phyloP scores from a whole-genome alignment of 2,113 vertebrate species.

The Elanoides forficatus region DNA sequence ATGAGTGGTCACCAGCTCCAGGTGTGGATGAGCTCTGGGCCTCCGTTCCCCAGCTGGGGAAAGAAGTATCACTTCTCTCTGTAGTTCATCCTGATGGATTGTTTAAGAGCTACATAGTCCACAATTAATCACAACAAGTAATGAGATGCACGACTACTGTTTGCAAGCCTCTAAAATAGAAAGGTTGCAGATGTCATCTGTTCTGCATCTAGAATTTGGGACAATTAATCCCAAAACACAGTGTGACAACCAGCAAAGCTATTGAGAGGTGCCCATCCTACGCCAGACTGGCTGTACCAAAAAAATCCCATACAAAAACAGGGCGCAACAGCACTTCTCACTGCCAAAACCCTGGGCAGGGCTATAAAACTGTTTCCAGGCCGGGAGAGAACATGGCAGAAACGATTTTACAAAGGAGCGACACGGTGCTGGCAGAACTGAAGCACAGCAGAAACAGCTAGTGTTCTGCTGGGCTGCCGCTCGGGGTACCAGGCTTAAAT shows the following conservation, averaged over 20 bases:
- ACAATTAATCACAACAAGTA: not conserved
- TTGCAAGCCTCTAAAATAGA: not conserved
- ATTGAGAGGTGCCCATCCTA: not conserved
- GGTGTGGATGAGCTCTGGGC: not conserved
- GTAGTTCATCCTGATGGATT: not conserved
- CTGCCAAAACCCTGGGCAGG: not conserved
- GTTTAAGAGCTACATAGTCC: not conserved
- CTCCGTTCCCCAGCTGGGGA: not conserved
- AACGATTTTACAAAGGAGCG: not conserved
- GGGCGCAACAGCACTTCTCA: not conserved
- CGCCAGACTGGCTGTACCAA: not conserved
- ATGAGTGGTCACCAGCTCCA: accelerated
- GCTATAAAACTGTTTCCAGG: not conserved
- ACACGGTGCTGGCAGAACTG: not conserved
- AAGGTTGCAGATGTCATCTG: not conserved
- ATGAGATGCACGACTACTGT: not conserved
- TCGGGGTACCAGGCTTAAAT: not conserved
- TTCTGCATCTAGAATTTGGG: not conserved
- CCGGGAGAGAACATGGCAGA: not conserved
- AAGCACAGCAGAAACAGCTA: accelerated
- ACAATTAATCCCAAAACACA: not conserved
- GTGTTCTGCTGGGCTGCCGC: not conserved
- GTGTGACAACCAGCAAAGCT: not conserved
- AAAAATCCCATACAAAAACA: not conserved
- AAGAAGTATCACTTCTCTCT: not conserved